Evolutionary conservation across 37 sponge, comb jelly and placozoan genomes (phyloP).

Genomic region (Bolinopsis microptera): DNA sequence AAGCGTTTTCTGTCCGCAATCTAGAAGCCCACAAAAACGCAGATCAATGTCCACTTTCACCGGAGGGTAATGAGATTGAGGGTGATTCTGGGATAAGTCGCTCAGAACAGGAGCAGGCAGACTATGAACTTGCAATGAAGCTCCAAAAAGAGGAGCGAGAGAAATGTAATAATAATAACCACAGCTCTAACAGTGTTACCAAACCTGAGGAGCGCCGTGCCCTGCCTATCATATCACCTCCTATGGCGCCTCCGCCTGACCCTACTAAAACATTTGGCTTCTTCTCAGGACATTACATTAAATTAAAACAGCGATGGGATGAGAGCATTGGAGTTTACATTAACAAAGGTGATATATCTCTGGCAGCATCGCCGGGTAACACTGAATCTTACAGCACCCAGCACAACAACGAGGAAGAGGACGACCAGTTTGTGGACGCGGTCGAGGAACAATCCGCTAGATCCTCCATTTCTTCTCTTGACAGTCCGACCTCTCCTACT

Average conservation of each 20-base stretch:
- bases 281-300: constrained; percentile 63
- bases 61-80: not conserved
- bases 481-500: not conserved
- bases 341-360: constrained; percentile 2
- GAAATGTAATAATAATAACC: not conserved
- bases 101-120: not conserved
- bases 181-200: not conserved
- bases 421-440: constrained; percentile 42
- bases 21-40: not conserved
- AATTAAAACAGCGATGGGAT: constrained; percentile 58
- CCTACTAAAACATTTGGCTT: constrained; percentile 47
- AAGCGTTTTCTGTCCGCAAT: not conserved
- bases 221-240: constrained; percentile 47
- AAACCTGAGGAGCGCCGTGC: not conserved
- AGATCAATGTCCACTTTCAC: not conserved
- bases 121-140: not conserved
- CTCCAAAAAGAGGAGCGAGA: not conserved
- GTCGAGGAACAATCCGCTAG: constrained; percentile 4
- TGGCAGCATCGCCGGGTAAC: constrained; percentile 14
- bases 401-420: constrained; percentile 16
- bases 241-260: constrained; percentile 9
- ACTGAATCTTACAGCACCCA: not conserved
- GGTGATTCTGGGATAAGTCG: not conserved
- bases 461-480: not conserved
- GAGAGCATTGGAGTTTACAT: constrained; percentile 13